Base-by-base conservation (phyloP, 2,888 invertebrate species). In the Drosophila pseudotakahashii region DNA sequence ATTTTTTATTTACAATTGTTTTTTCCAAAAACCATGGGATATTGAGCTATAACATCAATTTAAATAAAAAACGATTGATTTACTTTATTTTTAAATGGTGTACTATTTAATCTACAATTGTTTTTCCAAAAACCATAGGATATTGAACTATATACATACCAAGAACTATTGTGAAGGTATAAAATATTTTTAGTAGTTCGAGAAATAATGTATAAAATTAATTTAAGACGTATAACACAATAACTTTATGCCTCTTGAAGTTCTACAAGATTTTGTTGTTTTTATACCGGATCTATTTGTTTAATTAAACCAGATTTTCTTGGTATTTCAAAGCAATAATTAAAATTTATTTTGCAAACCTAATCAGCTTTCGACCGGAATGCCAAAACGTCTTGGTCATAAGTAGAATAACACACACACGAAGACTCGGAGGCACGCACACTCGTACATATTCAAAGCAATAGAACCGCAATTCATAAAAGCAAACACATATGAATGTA, bases 381-480 rank as follows among this genome's bases (percentile, higher is more conserved):
- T 58, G 13, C 58, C 32, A 36, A 19, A 41, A 37, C 16, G 30
- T 58, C 42, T 47, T 64, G 39, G 68, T 44, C 36, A 50, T 68
- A 44, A 68, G 44, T 9, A 39, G 41, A 50, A 67, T 50, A 37
- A 14, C 55, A 37, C 39, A 37, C 39, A 47, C 37, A 64, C 16
- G 19, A 19, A 39, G 14, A 50, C 16, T n/a, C 9, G 7, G n/a
- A 4, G 32, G 11, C 50, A 16, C 68, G 16, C 67, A 16, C 47
- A 41, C 39, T 51, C 34, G 48, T 16, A 45, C 34, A 47, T 47
- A 71, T 36, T 55, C 72, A 57, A 72, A 57, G 72, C 72, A 72
- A 72, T 71, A 63, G 55, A 71, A 71, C 71, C 71, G 54, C 71
- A 71, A 63, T 72, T 55, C 60, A 51, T 67, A 57, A 57, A 44